These are phyloP conservation scores for Orius laevigatus DNA, from an alignment of 1,140 invertebrate species.

Conservation along the genomic window DNA sequence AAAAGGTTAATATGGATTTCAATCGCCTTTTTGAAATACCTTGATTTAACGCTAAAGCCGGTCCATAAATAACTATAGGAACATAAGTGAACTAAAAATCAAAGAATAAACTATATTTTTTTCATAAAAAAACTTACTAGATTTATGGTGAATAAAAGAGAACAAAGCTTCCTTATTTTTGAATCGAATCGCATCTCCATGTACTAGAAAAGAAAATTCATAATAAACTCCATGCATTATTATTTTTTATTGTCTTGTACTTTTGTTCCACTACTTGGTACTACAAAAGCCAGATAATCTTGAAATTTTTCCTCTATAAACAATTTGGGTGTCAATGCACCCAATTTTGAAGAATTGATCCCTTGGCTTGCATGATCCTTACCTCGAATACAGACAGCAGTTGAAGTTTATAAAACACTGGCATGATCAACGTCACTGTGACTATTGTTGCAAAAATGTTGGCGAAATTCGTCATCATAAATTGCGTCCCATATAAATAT, in stretches of 20 bases:
- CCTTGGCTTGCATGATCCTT: too few relatives aligned
- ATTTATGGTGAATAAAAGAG: background rate
- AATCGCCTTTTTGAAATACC: slow-evolving; percentile 19
- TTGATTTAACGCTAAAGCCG: slow-evolving; percentile 25
- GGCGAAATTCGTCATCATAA: slow-evolving; percentile 54
- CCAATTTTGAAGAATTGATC: too few relatives aligned
- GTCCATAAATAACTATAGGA: slow-evolving; percentile 25
- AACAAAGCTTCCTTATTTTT: background rate
- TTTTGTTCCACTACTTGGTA: too few relatives aligned
- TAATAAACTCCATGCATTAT: slow-evolving; percentile 16
- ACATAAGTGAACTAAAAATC: slow-evolving; percentile 15
- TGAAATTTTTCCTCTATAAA: too few relatives aligned
- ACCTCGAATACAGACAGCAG: slow-evolving; percentile 75
- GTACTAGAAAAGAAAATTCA: background rate
- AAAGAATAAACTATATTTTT: slow-evolving; percentile 27
- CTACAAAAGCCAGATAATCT: too few relatives aligned
- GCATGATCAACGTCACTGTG: slow-evolving; percentile 57
- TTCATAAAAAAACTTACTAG: slow-evolving; percentile 5
- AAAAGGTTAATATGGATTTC: too few relatives aligned
- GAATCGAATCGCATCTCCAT: background rate
- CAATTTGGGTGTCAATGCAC: too few relatives aligned
- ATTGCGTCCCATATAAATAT: slow-evolving; percentile 69
- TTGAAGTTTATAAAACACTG: slow-evolving; percentile 61
- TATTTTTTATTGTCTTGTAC: too few relatives aligned
- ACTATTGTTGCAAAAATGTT: slow-evolving; percentile 46